phyloP scores from a whole-genome alignment of 2,888 invertebrate species.

The Drosophila kuntzei region DNA sequence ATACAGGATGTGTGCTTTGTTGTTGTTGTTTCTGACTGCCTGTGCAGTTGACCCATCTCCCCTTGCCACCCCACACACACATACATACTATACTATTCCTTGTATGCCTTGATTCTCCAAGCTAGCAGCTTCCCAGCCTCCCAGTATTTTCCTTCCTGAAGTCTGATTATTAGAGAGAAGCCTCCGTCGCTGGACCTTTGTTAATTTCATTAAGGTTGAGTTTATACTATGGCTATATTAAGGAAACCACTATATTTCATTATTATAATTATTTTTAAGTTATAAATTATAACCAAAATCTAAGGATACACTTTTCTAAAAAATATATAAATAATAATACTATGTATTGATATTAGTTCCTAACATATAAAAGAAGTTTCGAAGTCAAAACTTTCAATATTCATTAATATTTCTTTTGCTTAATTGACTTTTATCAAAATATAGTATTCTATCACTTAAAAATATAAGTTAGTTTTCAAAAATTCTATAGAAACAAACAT shows the following conservation, averaged over 20 bases:
- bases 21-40: conserved; percentile 60
- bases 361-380: too few species aligned
- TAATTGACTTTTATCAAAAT: neutral
- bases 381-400: too few species aligned
- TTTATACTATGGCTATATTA: neutral
- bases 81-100: neutral
- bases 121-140: neutral
- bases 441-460: too few species aligned
- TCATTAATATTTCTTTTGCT: neutral
- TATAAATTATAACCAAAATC: neutral
- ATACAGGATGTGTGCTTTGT: conserved; percentile 79
- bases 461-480: too few species aligned
- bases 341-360: too few species aligned
- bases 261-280: neutral
- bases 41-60: conserved; percentile 5
- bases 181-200: neutral
- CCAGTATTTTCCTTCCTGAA: neutral
- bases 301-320: too few species aligned
- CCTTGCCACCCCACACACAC: neutral
- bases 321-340: too few species aligned
- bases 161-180: neutral
- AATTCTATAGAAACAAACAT: too few species aligned
- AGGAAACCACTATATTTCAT: neutral
- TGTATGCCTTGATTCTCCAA: neutral
- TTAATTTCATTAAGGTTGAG: neutral